Conservation (phyloP, 2,888 invertebrate species). For the Synergus japonicus region DNA sequence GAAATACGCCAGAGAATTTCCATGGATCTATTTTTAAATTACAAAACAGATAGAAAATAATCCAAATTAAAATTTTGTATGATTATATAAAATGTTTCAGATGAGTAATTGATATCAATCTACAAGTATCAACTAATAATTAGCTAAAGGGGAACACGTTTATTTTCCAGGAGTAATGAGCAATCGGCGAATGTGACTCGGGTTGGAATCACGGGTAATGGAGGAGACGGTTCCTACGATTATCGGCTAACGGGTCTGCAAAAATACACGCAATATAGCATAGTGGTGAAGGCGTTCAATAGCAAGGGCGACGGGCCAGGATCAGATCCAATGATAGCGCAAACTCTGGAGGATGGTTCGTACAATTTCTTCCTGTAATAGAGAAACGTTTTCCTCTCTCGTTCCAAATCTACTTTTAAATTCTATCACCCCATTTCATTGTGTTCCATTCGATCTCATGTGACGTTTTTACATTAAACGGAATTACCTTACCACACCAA, state of each 20-base stretch:
- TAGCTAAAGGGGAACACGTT: too few relatives aligned
- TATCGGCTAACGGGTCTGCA: conserved; percentile 84
- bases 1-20: too few relatives aligned
- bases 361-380: conserved; percentile 43
- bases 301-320: conserved; percentile 92
- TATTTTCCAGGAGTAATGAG: conserved; percentile 64
- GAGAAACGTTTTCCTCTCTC: conserved; percentile 38
- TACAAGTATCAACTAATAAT: too few relatives aligned
- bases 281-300: conserved; percentile 92
- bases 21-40: too few relatives aligned
- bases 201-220: conserved; percentile 76
- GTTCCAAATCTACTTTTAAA: conserved; percentile 32
- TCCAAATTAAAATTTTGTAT: too few relatives aligned
- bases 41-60: too few relatives aligned
- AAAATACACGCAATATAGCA: conserved; percentile 89
- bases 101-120: too few relatives aligned
- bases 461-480: conserved; percentile 30
- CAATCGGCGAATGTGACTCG: conserved; percentile 70
- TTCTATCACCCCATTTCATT: conserved; percentile 26
- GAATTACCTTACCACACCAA: conserved; percentile 6
- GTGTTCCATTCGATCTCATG: conserved; percentile 17
- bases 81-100: too few relatives aligned
- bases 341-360: conserved; percentile 91
- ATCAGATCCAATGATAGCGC: conserved; percentile 87
- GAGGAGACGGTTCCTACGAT: conserved; percentile 77